phyloP scores from a whole-genome alignment of 2,797 vertebrate genomes.

The Glossophaga mutica region DNA sequence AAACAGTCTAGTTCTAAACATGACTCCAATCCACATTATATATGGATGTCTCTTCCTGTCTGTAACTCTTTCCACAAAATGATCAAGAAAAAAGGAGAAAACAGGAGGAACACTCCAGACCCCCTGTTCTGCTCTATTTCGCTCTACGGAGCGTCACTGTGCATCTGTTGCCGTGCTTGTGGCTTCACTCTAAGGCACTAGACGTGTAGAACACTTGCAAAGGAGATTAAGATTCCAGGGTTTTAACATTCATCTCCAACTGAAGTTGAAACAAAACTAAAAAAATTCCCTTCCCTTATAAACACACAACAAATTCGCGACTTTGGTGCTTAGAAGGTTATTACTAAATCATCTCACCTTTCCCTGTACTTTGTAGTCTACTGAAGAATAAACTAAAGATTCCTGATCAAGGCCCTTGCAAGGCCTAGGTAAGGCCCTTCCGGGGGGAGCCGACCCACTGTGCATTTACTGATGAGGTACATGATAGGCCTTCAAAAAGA shows the following conservation, averaged over 20 bases:
- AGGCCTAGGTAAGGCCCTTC: neutral
- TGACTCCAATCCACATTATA: constrained; percentile 2
- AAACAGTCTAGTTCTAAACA: constrained; percentile 38
- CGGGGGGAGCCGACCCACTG: neutral
- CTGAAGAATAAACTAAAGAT: neutral
- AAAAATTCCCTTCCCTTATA: neutral
- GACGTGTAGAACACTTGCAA: constrained; percentile 26
- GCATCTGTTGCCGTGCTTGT: accelerated
- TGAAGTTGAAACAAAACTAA: constrained; percentile 13
- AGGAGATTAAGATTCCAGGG: neutral
- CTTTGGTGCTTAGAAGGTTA: neutral
- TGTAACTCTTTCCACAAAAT: neutral
- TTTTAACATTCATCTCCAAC: neutral
- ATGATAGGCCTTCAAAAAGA: constrained; percentile 10
- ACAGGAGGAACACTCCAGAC: neutral
- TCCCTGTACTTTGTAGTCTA: neutral
- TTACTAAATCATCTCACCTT: neutral
- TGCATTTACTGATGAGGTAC: neutral
- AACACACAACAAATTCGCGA: neutral
- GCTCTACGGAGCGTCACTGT: neutral
- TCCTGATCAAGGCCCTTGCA: neutral
- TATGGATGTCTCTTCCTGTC: neutral
- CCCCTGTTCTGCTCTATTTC: neutral
- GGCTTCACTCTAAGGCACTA: neutral
- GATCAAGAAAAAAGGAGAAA: neutral